Conservation (phyloP, 2,113 vertebrate genomes). For the Condylura cristata region DNA sequence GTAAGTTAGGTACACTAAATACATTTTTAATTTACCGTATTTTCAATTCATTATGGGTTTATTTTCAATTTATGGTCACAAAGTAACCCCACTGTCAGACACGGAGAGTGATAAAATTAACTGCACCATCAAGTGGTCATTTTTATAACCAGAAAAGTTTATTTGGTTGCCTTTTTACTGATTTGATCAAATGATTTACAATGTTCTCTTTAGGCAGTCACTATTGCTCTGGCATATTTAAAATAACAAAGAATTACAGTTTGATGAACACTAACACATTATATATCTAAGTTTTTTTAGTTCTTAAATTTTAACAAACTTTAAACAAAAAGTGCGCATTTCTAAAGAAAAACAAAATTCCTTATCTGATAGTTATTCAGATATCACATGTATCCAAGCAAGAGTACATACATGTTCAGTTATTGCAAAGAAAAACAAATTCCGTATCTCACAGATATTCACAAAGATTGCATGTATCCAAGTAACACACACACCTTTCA, state of each 20-base stretch:
- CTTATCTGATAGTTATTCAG: constrained; percentile 90
- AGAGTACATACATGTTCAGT: constrained; percentile 95
- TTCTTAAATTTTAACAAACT: constrained; percentile 92
- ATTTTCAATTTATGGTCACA: neutral
- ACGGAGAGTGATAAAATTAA: neutral
- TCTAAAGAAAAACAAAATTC: constrained; percentile 86
- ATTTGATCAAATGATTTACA: constrained; percentile 48
- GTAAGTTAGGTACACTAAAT: neutral
- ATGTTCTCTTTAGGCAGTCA: neutral
- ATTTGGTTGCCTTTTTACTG: constrained; percentile 53
- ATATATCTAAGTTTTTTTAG: constrained; percentile 49
- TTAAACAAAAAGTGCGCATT: constrained; percentile 91
- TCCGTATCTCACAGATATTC: constrained; percentile 88
- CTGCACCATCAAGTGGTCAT: neutral
- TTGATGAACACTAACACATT: neutral
- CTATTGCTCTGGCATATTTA: constrained; percentile 30
- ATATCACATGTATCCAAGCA: constrained; percentile 90
- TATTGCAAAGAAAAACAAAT: constrained; percentile 53
- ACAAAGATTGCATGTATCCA: constrained; percentile 93
- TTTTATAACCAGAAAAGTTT: constrained; percentile 43
- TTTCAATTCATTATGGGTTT: neutral
- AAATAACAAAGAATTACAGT: constrained; percentile 41
- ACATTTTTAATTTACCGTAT: neutral
- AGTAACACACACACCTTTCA: constrained; percentile 76
- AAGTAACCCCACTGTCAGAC: neutral